Evolutionary conservation across 92 coral and sea anemone genomes (phyloP).

Genomic region (Palythoa grandiflora): DNA sequence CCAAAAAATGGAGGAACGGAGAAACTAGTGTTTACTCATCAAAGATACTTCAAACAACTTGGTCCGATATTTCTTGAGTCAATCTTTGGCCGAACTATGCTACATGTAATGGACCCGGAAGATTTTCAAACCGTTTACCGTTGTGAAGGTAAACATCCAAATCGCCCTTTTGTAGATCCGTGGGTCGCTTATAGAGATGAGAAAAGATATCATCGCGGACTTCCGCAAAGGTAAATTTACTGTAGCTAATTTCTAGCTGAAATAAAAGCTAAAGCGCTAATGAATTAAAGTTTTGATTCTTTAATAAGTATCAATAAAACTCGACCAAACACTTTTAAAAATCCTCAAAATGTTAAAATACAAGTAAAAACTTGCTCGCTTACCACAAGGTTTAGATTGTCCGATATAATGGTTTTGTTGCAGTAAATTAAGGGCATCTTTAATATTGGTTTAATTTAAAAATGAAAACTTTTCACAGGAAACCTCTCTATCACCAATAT

Average conservation of each 20-base stretch:
- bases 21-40: conserved; percentile 32
- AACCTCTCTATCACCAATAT: too few relatives aligned
- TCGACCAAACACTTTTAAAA: not conserved
- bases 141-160: conserved; percentile 73
- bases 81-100: conserved; percentile 36
- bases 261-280: not conserved
- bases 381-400: too few relatives aligned
- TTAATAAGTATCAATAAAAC: not conserved
- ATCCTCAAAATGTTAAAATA: too few relatives aligned
- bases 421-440: too few relatives aligned
- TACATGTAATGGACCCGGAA: conserved; percentile 65
- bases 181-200: conserved; percentile 47
- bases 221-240: conserved; percentile 31
- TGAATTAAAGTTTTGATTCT: not conserved
- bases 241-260: not conserved
- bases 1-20: conserved; percentile 37
- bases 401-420: too few relatives aligned
- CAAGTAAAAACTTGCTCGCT: too few relatives aligned
- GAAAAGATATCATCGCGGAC: conserved; percentile 30
- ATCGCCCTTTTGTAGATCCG: conserved; percentile 46
- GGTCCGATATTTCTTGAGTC: conserved; percentile 76
- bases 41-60: conserved; percentile 55
- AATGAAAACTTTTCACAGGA: too few relatives aligned
- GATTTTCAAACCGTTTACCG: conserved; percentile 69
- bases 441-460: too few relatives aligned